Evolutionary conservation across 2,888 invertebrate genomes (phyloP), one percentile per base, ranked within the genome.

Genomic region (Yponomeuta evonymella): DNA sequence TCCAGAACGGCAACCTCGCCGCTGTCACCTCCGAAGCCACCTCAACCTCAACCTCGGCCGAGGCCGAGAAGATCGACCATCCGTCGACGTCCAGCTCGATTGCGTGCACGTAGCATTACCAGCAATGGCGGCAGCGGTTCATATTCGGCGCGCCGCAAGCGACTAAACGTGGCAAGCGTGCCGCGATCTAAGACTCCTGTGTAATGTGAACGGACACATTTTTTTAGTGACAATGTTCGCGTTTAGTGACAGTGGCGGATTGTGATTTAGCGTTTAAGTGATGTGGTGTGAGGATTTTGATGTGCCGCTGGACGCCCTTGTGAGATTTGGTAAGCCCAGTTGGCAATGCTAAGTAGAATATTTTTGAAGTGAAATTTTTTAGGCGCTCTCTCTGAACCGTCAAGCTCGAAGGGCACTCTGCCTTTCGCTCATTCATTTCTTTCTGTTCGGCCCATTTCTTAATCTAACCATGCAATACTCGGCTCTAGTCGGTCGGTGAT

Each of bases 71-170:
- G 30, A 48, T 68, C n/a, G 68, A 48, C 9, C 48, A 48, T 51
- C 90, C 75, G 90, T 91, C 12, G 91, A 91, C 87, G 0, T 84
- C 88, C 6, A 85, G 79, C 79, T 81, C 80, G 71, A 88, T 91
- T 68, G 90, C 85, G 1, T 89, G 89, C 76, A 88, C 91, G 86
- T 91, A 92, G 91, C 90, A 87, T 72, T 90, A 90, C 82, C 86
- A 86, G 73, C 83, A 83, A 70, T 90, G 91, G 91, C 84, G 91
- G 36, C 83, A 82, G 63, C 80, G 88, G 80, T 91, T 89, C 85
- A 89, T 90, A 73, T 91, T 83, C 79, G 90, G 90, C 75, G 48
- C 65, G n/a, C 48, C 30, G 15, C 33, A n/a, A 43, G 43, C 36
- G 64, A 30, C 64, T 5, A 58, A 58, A 23, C 64, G 64, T 8